Evolutionary conservation across 2,113 vertebrate genomes (phyloP), one percentile per base, ranked within the genome.

Genomic region (Formicarius rufipectus): DNA sequence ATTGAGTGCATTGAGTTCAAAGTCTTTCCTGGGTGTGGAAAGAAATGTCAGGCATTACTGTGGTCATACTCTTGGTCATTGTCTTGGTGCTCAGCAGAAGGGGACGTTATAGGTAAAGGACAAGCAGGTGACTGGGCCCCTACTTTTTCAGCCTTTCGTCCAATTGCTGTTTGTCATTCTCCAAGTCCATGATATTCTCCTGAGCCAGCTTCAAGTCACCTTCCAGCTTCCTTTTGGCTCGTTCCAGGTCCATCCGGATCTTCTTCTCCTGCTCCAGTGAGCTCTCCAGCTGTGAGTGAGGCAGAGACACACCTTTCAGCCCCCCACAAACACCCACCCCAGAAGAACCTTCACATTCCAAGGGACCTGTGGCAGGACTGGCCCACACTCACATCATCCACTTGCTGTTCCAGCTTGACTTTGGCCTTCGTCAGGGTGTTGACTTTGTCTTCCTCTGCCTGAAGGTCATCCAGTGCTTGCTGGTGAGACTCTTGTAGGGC

Each of bases 401-500:
- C 98, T 50, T 99, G 99, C 89, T 99, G 99, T 63, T 99, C 99
- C 93, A 99, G 95, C 95, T 99, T 99, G 63, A 96, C 96, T 94
- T 99, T 99, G 86, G 99, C 98, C 95, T 99, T 99, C 6, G 97
- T 98, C 78, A 99, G 40, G 13, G 98, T 98, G 89, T 99, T 99
- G 95, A 98, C 99, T 40, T 99, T 99, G 96, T 99, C 99, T 44
- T 99, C 99, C 78, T 99, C 99, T 2, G 98, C 99, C 93, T 99
- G 99, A 23, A 99, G 98, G 95, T 99, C 99, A 93, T 99, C 99
- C 77, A 99, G 97, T 0, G 98, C 95, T 89, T 99, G 99, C 97
- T 99, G 99, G 78, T 99, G 99, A 71, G 99, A 98, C 93, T 99
- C 99, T 89, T 99, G 99, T 23, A 99, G 97, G 14, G 98, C 98